A percentile compares a stretch with the other conserved stretches of the same genome.
phyloP scores from a whole-genome alignment of 64 coral and sea anemone genomes.

The Stichodactyla helianthus region DNA sequence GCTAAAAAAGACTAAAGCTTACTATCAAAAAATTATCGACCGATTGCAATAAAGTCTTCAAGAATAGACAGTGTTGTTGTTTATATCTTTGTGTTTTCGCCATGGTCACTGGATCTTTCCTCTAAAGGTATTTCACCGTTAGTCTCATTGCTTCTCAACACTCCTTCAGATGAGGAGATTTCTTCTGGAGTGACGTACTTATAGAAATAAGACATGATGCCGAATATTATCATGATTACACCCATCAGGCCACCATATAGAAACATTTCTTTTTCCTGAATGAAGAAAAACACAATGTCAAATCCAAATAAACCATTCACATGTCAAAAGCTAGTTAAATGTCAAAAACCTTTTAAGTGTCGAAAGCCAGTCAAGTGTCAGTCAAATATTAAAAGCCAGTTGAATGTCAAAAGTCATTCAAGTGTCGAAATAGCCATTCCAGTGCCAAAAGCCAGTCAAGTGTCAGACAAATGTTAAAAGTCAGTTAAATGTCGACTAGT shows the following conservation, averaged over 20 bases:
- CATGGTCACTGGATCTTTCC: background rate
- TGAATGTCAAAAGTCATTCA: background rate
- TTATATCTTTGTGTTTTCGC: constrained; percentile 30
- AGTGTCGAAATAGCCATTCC: too few relatives aligned
- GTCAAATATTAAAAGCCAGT: background rate
- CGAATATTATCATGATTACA: constrained; percentile 74
- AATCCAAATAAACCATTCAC: background rate
- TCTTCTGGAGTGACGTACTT: constrained; percentile 64
- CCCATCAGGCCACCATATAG: constrained; percentile 87
- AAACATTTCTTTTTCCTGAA: constrained; percentile 88
- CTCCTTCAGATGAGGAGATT: background rate
- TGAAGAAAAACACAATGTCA: background rate
- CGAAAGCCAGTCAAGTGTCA: background rate
- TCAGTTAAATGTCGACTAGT: background rate
- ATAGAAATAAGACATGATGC: constrained; percentile 87
- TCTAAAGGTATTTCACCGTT: constrained; percentile 7
- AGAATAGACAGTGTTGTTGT: too few relatives aligned
- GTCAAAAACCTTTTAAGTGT: background rate
- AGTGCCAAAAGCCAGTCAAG: background rate
- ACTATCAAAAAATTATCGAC: background rate
- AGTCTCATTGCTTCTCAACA: background rate
- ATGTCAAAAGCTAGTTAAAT: background rate
- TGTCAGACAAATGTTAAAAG: background rate
- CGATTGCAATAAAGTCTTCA: background rate
- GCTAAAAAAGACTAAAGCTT: background rate